phyloP scores from a whole-genome alignment of 2,888 invertebrate genomes.

The Schizotus pectinicornis region DNA sequence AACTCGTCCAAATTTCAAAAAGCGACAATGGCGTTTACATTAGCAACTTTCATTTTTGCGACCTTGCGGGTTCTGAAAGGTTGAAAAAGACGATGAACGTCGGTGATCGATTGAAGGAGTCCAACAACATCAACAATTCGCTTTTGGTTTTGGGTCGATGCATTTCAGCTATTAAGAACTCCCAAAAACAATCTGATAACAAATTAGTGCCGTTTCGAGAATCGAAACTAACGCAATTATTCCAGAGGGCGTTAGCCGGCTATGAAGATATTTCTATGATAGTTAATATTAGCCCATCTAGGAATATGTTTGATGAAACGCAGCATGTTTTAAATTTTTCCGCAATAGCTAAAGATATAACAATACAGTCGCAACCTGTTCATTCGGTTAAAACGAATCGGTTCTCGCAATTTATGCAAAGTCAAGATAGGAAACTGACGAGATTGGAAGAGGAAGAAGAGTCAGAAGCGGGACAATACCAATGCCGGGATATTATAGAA shows the following conservation, averaged over 20 bases:
- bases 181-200: slow-evolving; percentile 32
- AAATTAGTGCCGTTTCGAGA: slow-evolving; percentile 73
- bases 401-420: no score
- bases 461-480: no score
- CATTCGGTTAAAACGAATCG: no score
- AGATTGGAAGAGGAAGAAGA: no score
- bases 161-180: slow-evolving; percentile 65
- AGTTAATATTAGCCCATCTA: slow-evolving; percentile 81
- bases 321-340: slow-evolving; percentile 82
- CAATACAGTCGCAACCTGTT: slow-evolving; percentile 27
- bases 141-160: slow-evolving; percentile 86
- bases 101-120: slow-evolving; percentile 80
- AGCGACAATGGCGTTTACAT: slow-evolving; percentile 46
- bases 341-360: slow-evolving; percentile 72
- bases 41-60: slow-evolving; percentile 77
- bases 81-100: slow-evolving; percentile 74
- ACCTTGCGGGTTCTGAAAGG: slow-evolving; percentile 90
- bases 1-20: slow-evolving; percentile 68
- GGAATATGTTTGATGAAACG: slow-evolving; percentile 80
- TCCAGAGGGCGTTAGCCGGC: slow-evolving; percentile 80
- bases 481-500: no score
- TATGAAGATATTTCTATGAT: slow-evolving; percentile 78
- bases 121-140: slow-evolving; percentile 88
- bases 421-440: no score
- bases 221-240: slow-evolving; percentile 85